These are phyloP conservation scores for Lophotriccus pileatus DNA, from an alignment of 2,797 vertebrate genomes.

Conservation along the genomic window DNA sequence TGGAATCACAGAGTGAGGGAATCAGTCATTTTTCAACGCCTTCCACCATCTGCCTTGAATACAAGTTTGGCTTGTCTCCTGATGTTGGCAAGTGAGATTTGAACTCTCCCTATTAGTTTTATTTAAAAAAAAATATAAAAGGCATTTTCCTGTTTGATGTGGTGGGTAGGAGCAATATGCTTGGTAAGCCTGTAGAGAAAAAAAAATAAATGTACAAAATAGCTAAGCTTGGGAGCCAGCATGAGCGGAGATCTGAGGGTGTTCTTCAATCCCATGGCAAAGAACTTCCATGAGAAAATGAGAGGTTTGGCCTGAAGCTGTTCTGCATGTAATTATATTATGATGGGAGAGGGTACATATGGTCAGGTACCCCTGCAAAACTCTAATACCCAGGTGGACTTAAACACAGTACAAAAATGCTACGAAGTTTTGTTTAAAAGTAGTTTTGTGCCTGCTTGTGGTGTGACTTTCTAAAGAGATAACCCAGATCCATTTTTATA, in stretches of 20 bases:
- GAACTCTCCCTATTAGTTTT: neutral
- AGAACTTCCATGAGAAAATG: neutral
- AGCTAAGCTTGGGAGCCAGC: neutral
- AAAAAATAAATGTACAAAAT: neutral
- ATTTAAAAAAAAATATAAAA: neutral
- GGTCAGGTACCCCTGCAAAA: neutral
- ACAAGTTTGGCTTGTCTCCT: neutral
- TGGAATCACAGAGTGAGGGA: neutral
- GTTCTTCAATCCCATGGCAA: neutral
- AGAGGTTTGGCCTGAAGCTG: neutral
- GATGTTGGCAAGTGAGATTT: neutral
- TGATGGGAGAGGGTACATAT: rapidly evolving
- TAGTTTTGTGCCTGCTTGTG: neutral
- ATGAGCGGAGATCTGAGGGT: neutral
- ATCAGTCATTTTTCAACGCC: neutral
- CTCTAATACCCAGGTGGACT: neutral
- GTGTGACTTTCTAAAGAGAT: neutral
- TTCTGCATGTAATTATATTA: neutral
- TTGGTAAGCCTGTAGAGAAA: neutral
- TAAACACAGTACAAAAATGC: neutral
- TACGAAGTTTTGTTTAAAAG: neutral
- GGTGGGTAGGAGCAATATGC: neutral
- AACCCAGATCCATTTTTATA: neutral
- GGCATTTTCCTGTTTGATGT: neutral
- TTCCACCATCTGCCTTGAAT: neutral